Evolutionary conservation across 1,140 invertebrate genomes (phyloP), one percentile per base, ranked within the genome.

Genomic region (Mylabris phalerata): DNA sequence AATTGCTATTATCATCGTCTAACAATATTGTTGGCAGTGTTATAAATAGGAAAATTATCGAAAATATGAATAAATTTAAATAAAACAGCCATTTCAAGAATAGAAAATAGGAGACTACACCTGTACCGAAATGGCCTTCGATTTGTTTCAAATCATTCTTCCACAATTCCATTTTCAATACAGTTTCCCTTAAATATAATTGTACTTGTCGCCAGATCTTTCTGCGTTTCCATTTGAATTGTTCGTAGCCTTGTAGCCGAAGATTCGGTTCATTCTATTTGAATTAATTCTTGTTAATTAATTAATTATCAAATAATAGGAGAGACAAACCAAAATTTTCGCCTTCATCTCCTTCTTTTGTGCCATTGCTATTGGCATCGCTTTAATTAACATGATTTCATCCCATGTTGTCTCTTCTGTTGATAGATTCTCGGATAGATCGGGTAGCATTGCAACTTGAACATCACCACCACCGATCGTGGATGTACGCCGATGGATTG

Each of bases 401-500:
- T 91, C 86, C 88, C 88, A 91, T 6, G 87, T 88, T 7, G 85
- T 80, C 70, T 89, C 85, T 73, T 92, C 89, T 64, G 91, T 90
- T 4, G 88, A 87, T 44, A 89, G 75, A 74, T 87, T 87, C 73
- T 89, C 86, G 10, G 87, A 89, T 4, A 90, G 73, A 74, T 90
- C 88, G 1, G 87, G 87, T 55, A 89, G 64, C 82, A 88, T 86
- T 1, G 87, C 83, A 2, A 87, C 80, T 61, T 88, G 82, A 50
- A 85, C 82, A 71, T 89, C 87, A 83, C 77, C 64, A 82, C 78
- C 65, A 82, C 82, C 41, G 81, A 84, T 1, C 82, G 82, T 69
- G 79, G 75, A 48, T 32, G 32, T 32, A 32, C 32, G 32, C 2
- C 84, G 69, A 50, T 82, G 77, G 48, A 78, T 82, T 2, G 84